phyloP scores from a whole-genome alignment of 2,888 invertebrate species.

The Andricus quercusramuli region DNA sequence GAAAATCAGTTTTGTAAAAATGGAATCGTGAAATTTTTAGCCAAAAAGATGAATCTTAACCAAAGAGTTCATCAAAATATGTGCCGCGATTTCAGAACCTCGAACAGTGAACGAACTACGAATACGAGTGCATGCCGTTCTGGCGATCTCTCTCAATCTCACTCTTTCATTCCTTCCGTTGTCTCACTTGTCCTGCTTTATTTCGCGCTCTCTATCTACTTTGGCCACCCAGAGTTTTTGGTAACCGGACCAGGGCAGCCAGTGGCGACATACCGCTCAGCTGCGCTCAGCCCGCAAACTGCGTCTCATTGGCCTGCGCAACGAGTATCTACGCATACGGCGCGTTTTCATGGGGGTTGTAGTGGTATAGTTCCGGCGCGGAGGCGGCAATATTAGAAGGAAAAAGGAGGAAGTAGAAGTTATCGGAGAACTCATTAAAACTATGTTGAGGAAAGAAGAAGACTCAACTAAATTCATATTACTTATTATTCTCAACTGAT shows the following conservation, averaged over 20 bases:
- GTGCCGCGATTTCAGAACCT: not conserved
- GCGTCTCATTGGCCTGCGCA: slow-evolving; percentile 26
- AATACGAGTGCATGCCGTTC: slow-evolving; percentile 17
- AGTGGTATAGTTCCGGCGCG: not conserved
- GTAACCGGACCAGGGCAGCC: slow-evolving; percentile 39
- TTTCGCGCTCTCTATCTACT: slow-evolving; percentile 32
- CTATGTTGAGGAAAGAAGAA: not conserved
- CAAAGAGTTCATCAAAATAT: not conserved
- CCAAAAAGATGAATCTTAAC: too few relatives aligned
- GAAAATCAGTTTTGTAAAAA: too few relatives aligned
- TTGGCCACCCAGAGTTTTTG: slow-evolving; percentile 40
- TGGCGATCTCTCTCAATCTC: slow-evolving; percentile 6
- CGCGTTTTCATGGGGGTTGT: not conserved
- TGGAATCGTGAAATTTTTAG: too few relatives aligned
- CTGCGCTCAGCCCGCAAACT: slow-evolving; percentile 21
- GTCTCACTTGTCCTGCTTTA: slow-evolving; percentile 13
- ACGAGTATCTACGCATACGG: slow-evolving; percentile 1
- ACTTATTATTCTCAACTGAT: not conserved
- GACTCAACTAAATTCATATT: not conserved
- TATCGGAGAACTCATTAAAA: not conserved
- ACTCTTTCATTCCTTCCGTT: slow-evolving; percentile 35
- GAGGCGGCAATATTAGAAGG: not conserved
- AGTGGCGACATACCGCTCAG: slow-evolving; percentile 27
- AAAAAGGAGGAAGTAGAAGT: slow-evolving; percentile 10
- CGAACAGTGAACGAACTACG: slow-evolving; percentile 2